Evolutionary conservation across 92 coral and sea anemone species (phyloP).

Genomic region (Epizoanthus fatuus): DNA sequence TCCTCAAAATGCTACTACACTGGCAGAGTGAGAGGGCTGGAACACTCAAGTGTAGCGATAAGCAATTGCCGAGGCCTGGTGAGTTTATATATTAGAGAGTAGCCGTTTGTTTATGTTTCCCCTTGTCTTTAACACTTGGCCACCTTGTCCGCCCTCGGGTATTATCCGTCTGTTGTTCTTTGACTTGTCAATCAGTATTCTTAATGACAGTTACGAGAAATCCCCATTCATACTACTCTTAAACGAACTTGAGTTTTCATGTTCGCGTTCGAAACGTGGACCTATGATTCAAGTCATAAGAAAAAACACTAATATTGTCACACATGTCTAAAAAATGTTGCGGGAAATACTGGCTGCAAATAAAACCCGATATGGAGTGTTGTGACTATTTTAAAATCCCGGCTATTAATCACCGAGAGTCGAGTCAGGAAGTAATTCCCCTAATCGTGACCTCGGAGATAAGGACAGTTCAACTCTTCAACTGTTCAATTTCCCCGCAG

Average conservation of each 20-base stretch:
- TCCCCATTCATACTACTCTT: background rate
- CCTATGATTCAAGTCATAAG: no score
- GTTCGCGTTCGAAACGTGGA: no score
- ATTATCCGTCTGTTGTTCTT: background rate
- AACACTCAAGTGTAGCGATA: conserved; percentile 77
- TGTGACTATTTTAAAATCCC: background rate
- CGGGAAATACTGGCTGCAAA: background rate
- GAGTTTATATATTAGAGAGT: conserved; percentile 35
- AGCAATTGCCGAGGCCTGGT: conserved; percentile 89
- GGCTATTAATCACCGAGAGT: background rate
- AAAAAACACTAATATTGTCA: no score
- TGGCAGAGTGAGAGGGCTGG: conserved; percentile 68
- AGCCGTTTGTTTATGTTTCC: background rate
- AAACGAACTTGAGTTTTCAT: no score
- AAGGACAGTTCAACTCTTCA: no score
- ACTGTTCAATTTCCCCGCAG: background rate
- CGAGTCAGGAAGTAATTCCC: background rate
- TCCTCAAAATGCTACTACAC: conserved; percentile 68
- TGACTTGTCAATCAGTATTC: conserved; percentile 21
- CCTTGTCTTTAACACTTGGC: background rate
- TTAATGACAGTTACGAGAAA: background rate
- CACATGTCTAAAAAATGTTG: background rate
- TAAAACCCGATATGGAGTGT: background rate
- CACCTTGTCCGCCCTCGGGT: conserved; percentile 2
- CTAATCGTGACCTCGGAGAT: no score